Base-by-base conservation (phyloP, 2,113 vertebrate genomes). In the Apus apus region DNA sequence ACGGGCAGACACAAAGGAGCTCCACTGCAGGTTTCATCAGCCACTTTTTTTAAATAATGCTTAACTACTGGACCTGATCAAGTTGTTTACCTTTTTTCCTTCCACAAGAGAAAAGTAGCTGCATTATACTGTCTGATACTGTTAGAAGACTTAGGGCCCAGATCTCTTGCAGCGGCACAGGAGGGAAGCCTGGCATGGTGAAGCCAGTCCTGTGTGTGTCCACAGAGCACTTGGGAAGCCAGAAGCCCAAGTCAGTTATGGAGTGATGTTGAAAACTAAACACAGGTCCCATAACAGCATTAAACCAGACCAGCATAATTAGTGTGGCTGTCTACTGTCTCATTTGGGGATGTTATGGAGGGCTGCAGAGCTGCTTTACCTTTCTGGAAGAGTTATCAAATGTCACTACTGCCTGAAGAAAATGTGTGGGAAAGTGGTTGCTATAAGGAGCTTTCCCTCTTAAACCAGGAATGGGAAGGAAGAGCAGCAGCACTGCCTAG, bases 131-230 rank as follows among this genome's bases (percentile, higher is more conserved):
- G 23, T 53, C 16, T 61, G 46, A 26, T 29, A 19, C 7, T 1
- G 0, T 62, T 64, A 4, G 30, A 53, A 78, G 20, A 8, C 18
- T 22, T n/a, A 13, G 17, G 25, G 48, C 7, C 7, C 26, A 46
- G 50, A 40, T 79, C 50, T 68, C 43, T 51, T 0, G 0, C 16
- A 40, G 78, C 3, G 1, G 34, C 13, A 4, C 21, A 8, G 34
- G 27, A 67, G 40, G 27, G 40, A 51, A 61, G 48, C 56, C 29
- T 48, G 71, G 25, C 29, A 10, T 68, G 66, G 27, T 1, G 1
- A 19, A 58, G 5, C 15, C 20, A 27, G 19, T 22, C 23, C 51
- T 0, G 0, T 18, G 12, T 23, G 34, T 56, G 40, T 48, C 29
- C 76, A 1, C 53, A 66, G 58, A 72, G 48, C 43, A 13, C 25